Percentiles rank a stretch among this genome's conserved stretches.
Conservation (phyloP, 1,140 invertebrate genomes). For the Dendroctonus valens region DNA sequence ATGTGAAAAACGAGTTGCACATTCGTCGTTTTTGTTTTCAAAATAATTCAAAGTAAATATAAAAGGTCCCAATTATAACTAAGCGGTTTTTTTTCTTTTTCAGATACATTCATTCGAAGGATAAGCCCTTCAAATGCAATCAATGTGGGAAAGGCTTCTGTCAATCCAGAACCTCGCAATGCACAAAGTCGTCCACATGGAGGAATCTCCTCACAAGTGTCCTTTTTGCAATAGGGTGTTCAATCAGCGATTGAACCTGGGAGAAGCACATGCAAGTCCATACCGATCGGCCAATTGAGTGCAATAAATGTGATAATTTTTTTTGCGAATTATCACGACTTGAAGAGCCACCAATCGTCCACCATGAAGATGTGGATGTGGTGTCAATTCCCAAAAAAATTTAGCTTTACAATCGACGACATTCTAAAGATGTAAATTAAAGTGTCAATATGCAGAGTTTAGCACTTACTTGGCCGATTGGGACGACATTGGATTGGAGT, state of each 20-base stretch:
- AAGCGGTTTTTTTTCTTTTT: constrained; percentile 36
- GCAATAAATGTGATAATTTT: constrained; percentile 44
- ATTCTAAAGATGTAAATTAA: constrained; percentile 71
- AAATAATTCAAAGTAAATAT: too few relatives aligned
- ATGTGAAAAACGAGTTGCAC: too few relatives aligned
- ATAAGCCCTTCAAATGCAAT: constrained; percentile 94
- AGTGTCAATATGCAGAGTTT: too few relatives aligned
- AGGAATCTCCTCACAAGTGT: constrained; percentile 89
- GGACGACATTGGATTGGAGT: too few relatives aligned
- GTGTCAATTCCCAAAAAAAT: constrained; percentile 45
- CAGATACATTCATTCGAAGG: constrained; percentile 95
- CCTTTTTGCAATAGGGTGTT: constrained; percentile 83
- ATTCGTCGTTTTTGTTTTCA: too few relatives aligned
- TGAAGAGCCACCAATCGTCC: constrained; percentile 39
- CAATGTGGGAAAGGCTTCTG: constrained; percentile 97
- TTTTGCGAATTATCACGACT: constrained; percentile 43
- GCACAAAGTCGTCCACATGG: constrained; percentile 86
- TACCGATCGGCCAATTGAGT: constrained; percentile 62
- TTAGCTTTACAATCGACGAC: constrained; percentile 79
- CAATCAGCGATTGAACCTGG: constrained; percentile 88
- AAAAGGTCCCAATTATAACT: too few relatives aligned
- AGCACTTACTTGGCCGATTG: too few relatives aligned
- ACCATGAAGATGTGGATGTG: not conserved
- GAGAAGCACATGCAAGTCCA: constrained; percentile 91
- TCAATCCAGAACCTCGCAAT: constrained; percentile 91